Evolutionary conservation across 2,888 invertebrate genomes (phyloP).

Genomic region (Protodeltote pygarga): DNA sequence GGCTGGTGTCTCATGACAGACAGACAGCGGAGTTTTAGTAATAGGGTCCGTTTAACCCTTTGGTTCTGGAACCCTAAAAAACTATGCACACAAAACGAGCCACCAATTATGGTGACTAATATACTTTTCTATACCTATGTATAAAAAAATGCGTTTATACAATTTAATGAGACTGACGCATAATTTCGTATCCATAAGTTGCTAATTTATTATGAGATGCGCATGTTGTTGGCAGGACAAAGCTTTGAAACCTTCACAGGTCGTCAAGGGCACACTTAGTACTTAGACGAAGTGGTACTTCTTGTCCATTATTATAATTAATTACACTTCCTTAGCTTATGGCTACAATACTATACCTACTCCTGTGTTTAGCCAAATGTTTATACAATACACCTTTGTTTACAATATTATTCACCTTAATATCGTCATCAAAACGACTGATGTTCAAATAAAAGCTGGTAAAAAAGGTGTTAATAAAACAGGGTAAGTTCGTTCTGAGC

Average conservation of each 20-base stretch:
- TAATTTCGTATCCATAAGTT: conserved; percentile 52
- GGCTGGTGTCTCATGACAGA: no score
- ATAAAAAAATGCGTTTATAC: conserved; percentile 38
- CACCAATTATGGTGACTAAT: not conserved
- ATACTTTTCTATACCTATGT: conserved; percentile 18
- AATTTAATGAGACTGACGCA: conserved; percentile 53
- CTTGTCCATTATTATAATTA: conserved; percentile 60
- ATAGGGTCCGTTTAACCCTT: no score
- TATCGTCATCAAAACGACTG: not conserved
- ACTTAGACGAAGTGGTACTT: conserved; percentile 25
- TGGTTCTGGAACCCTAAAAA: no score
- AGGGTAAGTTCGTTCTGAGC: no score
- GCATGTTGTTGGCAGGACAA: conserved; percentile 50
- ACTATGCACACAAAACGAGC: no score
- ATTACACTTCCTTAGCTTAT: conserved; percentile 63
- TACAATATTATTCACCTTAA: conserved; percentile 2
- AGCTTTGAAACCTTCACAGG: conserved; percentile 55
- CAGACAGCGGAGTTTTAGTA: no score
- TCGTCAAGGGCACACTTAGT: conserved; percentile 55
- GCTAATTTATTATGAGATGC: conserved; percentile 57
- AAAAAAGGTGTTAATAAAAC: no score
- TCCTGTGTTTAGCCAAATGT: conserved; percentile 14
- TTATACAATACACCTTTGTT: conserved; percentile 1
- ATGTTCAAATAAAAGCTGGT: no score
- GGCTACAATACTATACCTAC: conserved; percentile 15